Base-by-base conservation (phyloP, 2,797 vertebrate species). In the Buphagus erythrorhynchus region DNA sequence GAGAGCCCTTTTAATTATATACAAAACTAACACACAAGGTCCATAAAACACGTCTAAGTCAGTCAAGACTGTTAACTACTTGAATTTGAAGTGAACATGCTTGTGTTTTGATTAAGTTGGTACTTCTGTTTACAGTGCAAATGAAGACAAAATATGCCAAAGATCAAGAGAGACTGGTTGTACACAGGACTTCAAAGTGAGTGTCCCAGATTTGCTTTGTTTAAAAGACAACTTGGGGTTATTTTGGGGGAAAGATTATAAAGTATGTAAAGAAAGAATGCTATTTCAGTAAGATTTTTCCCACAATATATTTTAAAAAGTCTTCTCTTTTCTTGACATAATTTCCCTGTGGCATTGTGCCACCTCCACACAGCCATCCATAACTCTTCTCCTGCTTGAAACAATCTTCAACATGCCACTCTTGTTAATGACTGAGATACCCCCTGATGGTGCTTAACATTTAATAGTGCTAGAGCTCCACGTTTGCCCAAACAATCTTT, bases 371-470 rank as follows among this genome's bases (percentile, higher is more conserved):
- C 63, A 90, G 88, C 59, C 91, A 97, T 98, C 97, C 93, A 98
- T 98, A 98, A 98, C 97, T 98, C 96, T 97, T 98, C 95, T 97
- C 78, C 92, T 98, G 97, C 95, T 98, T 97, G 95, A 97, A 98
- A 98, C 98, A 98, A 97, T 98, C 97, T 98, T 97, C 96, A 94
- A 93, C 96, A 96, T 98, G 98, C 98, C 98, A 98, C 95, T 98
- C 98, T 97, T 76, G 90, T 98, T 99, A 99, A 99, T 99, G 99
- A 98, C 98, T 97, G 98, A 98, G 98, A 98, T 98, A 98, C 97
- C 98, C 98, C 98, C 97, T 98, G 98, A 99, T 98, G 98, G 98
- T 99, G 98, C 98, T 99, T 99, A 99, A 99, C 98, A 98, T 99
- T 99, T 98, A 98, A 98, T 99, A 99, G 98, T 97, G 98, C 98